phyloP scores from a whole-genome alignment of 2,113 vertebrate species.

The Antechinus flavipes region DNA sequence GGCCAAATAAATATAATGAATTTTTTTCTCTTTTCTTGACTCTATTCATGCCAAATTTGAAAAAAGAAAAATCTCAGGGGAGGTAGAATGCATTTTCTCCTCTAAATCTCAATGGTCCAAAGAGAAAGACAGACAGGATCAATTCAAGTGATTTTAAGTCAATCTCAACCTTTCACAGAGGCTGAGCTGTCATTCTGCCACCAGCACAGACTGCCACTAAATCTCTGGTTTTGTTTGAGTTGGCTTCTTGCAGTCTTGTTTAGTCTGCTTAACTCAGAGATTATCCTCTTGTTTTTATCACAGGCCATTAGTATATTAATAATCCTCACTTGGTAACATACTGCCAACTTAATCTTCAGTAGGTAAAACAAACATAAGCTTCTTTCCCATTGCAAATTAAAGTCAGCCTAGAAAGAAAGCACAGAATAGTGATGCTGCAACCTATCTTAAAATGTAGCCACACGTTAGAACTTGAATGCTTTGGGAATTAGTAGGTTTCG shows the following conservation, averaged over 20 bases:
- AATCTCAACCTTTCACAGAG: slow-evolving; percentile 40
- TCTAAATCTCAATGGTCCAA: background rate
- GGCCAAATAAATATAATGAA: background rate
- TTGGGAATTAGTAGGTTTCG: background rate
- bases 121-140: slow-evolving; percentile 49
- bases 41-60: background rate
- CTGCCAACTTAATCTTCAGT: slow-evolving; percentile 9
- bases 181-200: slow-evolving; percentile 32
- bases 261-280: slow-evolving; percentile 70
- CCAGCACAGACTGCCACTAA: slow-evolving; percentile 52
- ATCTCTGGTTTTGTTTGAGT: slow-evolving; percentile 69
- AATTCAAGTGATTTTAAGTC: slow-evolving; percentile 31
- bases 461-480: background rate
- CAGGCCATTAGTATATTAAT: slow-evolving; percentile 74
- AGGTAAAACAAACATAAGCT: slow-evolving; percentile 34
- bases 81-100: background rate
- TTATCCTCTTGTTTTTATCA: slow-evolving; percentile 75
- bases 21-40: background rate
- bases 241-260: slow-evolving; percentile 74
- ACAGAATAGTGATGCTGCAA: background rate
- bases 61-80: background rate
- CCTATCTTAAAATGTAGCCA: background rate
- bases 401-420: slow-evolving; percentile 38
- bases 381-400: slow-evolving; percentile 70
- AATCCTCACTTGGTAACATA: slow-evolving; percentile 73